Evolutionary conservation across 2,113 vertebrate genomes (phyloP).

Genomic region (Syngnathus scovelli): DNA sequence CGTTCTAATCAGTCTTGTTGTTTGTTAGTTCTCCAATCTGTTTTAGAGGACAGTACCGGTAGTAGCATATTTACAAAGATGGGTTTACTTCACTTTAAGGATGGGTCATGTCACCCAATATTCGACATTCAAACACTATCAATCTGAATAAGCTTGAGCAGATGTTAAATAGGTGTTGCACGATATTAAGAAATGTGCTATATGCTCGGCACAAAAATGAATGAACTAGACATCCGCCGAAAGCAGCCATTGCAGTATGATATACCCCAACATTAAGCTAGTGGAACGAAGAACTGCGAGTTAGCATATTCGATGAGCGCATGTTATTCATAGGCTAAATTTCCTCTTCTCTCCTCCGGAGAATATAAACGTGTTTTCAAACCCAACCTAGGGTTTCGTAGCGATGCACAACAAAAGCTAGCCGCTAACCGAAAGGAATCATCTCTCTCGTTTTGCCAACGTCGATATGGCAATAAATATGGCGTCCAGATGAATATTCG

Average conservation of each 20-base stretch:
- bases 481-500: background rate
- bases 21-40: background rate
- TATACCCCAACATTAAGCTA: slow-evolving; percentile 20
- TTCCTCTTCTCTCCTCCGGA: background rate
- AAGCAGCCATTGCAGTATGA: slow-evolving; percentile 16
- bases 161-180: background rate
- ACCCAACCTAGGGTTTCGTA: slow-evolving; percentile 7
- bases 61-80: background rate
- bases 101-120: background rate
- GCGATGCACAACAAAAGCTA: slow-evolving; percentile 59
- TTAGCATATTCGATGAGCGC: background rate
- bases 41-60: background rate
- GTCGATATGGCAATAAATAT: background rate
- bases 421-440: slow-evolving; percentile 47
- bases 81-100: background rate
- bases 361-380: slow-evolving; percentile 2
- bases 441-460: slow-evolving; percentile 14
- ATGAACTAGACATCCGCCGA: slow-evolving; percentile 25
- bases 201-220: slow-evolving; percentile 1
- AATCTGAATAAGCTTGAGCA: background rate
- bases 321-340: background rate
- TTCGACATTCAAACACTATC: background rate
- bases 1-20: background rate
- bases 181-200: slow-evolving; percentile 1
- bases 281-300: background rate